A percentile compares a stretch with the other conserved stretches of the same genome.
These are phyloP conservation scores for Orchestia grillus DNA, from an alignment of 1,140 invertebrate species.

Conservation along the genomic window DNA sequence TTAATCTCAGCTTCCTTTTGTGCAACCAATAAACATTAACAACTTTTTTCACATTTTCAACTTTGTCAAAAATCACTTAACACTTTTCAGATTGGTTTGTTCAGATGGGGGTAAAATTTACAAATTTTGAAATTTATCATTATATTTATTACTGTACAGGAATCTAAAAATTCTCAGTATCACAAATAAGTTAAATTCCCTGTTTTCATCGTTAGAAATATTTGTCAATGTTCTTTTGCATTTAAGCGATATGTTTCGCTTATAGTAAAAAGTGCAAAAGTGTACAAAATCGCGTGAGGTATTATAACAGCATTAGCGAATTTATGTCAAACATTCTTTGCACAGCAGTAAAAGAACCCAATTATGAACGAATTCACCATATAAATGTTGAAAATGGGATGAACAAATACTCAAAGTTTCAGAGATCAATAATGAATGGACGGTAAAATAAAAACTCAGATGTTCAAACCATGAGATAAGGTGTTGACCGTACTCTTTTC, in stretches of 20 bases:
- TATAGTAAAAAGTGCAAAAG: background rate
- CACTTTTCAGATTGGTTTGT: too few relatives aligned
- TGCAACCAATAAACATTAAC: too few relatives aligned
- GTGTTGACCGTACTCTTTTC: background rate
- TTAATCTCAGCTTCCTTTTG: too few relatives aligned
- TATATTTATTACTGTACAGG: background rate
- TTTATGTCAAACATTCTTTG: background rate
- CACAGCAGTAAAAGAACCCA: background rate
- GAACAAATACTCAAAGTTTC: background rate
- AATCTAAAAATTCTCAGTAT: background rate
- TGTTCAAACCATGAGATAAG: background rate
- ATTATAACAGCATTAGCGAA: background rate
- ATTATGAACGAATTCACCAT: too few relatives aligned
- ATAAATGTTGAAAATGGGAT: too few relatives aligned
- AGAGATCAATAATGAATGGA: background rate
- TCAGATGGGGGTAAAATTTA: background rate
- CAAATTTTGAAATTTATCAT: background rate
- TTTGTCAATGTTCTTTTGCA: background rate
- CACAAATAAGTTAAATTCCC: background rate
- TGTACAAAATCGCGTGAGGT: background rate
- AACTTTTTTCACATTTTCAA: too few relatives aligned
- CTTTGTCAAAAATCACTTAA: too few relatives aligned
- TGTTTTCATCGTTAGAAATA: background rate
- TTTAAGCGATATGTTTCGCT: background rate
- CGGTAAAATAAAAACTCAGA: background rate